Conservation (phyloP, 2,888 invertebrate genomes). For the Pheosia gnoma region DNA sequence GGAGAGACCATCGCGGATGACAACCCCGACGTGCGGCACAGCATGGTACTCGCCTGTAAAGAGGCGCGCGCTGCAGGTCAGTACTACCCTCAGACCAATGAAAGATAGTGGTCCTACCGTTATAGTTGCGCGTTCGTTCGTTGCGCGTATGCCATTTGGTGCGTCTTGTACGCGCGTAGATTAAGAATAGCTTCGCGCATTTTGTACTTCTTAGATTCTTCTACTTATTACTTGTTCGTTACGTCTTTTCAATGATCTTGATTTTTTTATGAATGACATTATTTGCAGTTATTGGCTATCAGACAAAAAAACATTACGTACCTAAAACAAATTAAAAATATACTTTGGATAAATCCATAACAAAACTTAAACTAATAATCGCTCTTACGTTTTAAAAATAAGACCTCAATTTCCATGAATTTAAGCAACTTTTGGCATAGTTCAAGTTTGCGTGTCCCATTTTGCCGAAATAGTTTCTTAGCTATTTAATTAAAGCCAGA, state of each 20-base stretch:
- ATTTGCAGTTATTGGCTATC: too few species aligned
- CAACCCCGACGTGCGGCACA: conserved; percentile 97
- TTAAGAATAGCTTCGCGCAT: too few species aligned
- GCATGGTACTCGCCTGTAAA: conserved; percentile 99
- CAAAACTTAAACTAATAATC: conserved; percentile 15
- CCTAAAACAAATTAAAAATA: too few species aligned
- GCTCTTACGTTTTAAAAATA: conserved; percentile 40
- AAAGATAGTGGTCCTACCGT: background rate
- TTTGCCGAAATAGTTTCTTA: conserved; percentile 58
- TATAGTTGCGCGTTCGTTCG: too few species aligned
- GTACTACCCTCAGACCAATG: conserved; percentile 27
- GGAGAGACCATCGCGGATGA: conserved; percentile 99
- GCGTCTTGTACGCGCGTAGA: too few species aligned
- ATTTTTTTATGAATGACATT: too few species aligned
- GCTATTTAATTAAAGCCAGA: conserved; percentile 55
- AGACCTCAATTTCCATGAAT: conserved; percentile 62
- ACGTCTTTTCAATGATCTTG: too few species aligned
- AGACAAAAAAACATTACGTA: too few species aligned
- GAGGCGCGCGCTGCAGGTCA: conserved; percentile 97
- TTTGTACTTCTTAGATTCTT: too few species aligned
- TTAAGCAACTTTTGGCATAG: conserved; percentile 55
- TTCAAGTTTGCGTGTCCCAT: conserved; percentile 48
- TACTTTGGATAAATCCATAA: too few species aligned
- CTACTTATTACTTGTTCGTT: too few species aligned
- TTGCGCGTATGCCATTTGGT: too few species aligned